Evolutionary conservation across 2,888 invertebrate species (phyloP).

Genomic region (Imbricaverruca yamaguchii): DNA sequence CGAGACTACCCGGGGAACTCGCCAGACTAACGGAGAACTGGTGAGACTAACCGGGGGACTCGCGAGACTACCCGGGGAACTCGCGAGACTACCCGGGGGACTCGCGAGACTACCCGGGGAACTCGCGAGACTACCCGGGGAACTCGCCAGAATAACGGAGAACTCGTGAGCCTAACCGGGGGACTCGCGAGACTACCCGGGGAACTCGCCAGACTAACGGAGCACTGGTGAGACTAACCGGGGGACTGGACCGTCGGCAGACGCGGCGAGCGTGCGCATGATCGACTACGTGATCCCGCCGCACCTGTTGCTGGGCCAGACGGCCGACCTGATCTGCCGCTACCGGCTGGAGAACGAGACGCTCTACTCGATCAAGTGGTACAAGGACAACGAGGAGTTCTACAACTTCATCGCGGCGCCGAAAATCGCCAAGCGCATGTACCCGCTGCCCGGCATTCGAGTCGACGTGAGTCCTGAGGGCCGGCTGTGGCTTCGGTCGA

Average conservation of each 20-base stretch:
- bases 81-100: too few species aligned
- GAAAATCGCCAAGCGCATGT: conserved; percentile 24
- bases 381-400: conserved; percentile 47
- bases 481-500: background rate
- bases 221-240: background rate
- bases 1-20: too few species aligned
- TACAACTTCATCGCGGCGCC: conserved; percentile 43
- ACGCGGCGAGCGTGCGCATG: conserved; percentile 36
- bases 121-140: too few species aligned
- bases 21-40: background rate
- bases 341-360: conserved; percentile 48
- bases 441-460: conserved; percentile 26
- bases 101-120: too few species aligned
- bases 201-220: too few species aligned
- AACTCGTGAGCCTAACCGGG: too few species aligned
- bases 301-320: conserved; percentile 47
- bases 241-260: background rate
- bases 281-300: conserved; percentile 46
- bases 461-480: conserved; percentile 26
- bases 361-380: conserved; percentile 40
- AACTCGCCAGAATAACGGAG: too few species aligned
- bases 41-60: background rate
- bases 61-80: too few species aligned
- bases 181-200: too few species aligned
- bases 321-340: conserved; percentile 46